phyloP scores from a whole-genome alignment of 1,140 invertebrate genomes.

The Trichonephila clavata region DNA sequence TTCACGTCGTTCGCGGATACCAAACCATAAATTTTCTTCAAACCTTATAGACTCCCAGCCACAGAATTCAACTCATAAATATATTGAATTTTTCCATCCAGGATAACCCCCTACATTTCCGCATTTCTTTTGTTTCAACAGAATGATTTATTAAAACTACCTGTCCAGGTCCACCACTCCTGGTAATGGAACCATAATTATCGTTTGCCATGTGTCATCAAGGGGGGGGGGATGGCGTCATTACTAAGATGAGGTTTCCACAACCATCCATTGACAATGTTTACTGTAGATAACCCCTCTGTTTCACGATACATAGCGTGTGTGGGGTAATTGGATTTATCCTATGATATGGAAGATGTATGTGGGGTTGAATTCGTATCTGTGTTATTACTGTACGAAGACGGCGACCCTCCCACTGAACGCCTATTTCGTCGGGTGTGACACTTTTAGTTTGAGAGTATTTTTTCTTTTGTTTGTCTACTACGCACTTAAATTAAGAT shows the following conservation, averaged over 20 bases:
- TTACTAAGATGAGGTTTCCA: background rate
- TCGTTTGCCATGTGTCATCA: background rate
- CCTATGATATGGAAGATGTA: constrained; percentile 2
- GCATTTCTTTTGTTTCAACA: background rate
- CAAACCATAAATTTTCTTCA: too few species aligned
- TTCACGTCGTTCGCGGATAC: too few species aligned
- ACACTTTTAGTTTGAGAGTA: background rate
- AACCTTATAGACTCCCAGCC: too few species aligned
- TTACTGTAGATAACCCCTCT: constrained; percentile 7
- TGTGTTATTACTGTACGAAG: background rate
- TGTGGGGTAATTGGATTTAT: constrained; percentile 16
- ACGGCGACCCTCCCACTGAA: background rate
- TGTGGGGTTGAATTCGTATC: background rate
- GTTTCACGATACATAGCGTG: constrained; percentile 50
- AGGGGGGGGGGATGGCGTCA: background rate
- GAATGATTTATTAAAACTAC: constrained; percentile 35
- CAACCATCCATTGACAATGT: constrained; percentile 24
- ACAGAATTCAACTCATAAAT: too few species aligned
- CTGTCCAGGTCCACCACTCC: background rate
- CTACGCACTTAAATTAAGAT: background rate
- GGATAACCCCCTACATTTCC: background rate
- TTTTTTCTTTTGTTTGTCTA: background rate
- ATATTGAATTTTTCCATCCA: background rate
- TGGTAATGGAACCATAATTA: constrained; percentile 50
- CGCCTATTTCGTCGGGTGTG: background rate